These are phyloP conservation scores for Trichogramma evanescens DNA, from an alignment of 2,888 invertebrate species.

Conservation along the genomic window DNA sequence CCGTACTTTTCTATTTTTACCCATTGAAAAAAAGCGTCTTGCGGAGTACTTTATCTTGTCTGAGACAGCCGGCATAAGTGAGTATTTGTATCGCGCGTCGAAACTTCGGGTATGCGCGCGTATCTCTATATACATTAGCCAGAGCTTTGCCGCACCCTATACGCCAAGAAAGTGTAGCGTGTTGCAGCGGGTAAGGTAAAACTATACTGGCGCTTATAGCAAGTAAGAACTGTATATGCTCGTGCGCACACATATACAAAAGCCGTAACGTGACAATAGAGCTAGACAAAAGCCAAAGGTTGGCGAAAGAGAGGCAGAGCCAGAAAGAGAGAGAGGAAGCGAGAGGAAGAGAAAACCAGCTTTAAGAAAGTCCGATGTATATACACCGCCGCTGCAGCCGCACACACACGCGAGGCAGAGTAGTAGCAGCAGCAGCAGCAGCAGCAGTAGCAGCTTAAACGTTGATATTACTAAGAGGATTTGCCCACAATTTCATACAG, in stretches of 20 bases:
- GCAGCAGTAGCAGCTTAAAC: constrained; percentile 5
- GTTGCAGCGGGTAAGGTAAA: background rate
- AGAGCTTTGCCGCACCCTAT: too few species aligned
- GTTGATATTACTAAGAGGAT: constrained; percentile 18
- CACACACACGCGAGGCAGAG: constrained; percentile 10
- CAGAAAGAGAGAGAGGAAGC: background rate
- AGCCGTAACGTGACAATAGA: constrained; percentile 12
- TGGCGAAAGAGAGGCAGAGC: background rate
- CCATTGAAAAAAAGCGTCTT: too few species aligned
- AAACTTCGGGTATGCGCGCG: background rate
- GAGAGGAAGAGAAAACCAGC: background rate
- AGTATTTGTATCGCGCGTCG: constrained; percentile 4
- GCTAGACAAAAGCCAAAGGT: constrained; percentile 14
- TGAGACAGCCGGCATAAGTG: too few species aligned
- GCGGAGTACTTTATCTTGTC: too few species aligned
- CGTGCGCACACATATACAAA: background rate
- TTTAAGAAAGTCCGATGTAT: background rate
- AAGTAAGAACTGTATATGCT: constrained; percentile 12
- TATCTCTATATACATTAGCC: too few species aligned
- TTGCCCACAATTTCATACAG: constrained; percentile 7
- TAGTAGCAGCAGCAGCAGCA: too few species aligned
- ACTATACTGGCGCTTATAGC: constrained; percentile 1
- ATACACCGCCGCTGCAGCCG: constrained; percentile 5
- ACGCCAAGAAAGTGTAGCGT: too few species aligned
- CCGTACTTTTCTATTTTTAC: too few species aligned